Conservation (phyloP, 2,113 vertebrate genomes). For the Gavia stellata region DNA sequence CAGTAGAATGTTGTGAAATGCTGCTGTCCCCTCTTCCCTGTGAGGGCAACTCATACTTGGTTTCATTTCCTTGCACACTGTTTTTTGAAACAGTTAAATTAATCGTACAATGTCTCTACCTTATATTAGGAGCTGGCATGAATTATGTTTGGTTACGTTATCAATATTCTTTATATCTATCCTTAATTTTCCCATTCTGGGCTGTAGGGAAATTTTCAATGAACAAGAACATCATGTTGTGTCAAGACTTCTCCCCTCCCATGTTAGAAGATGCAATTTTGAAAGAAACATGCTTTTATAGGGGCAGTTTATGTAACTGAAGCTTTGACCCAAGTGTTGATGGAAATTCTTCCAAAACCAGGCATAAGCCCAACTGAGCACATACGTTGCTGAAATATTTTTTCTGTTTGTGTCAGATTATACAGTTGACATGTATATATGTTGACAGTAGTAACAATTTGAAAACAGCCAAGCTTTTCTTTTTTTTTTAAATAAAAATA, state of each 20-base stretch:
- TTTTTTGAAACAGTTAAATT: neutral
- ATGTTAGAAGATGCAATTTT: neutral
- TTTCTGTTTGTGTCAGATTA: neutral
- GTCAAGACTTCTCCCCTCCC: neutral
- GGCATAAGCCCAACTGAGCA: neutral
- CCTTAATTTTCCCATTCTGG: neutral
- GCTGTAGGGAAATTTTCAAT: neutral
- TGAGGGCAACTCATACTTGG: neutral
- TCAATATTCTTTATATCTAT: neutral
- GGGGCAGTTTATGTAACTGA: neutral
- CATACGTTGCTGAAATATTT: neutral
- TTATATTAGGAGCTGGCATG: neutral
- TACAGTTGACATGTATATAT: neutral
- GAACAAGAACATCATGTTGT: neutral
- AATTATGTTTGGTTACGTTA: neutral
- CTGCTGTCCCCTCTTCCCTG: neutral
- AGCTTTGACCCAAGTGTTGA: neutral
- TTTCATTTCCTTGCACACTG: neutral
- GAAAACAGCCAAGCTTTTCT: neutral
- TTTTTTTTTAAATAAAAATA: neutral
- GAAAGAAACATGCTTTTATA: neutral
- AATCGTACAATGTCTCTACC: neutral
- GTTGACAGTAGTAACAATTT: neutral
- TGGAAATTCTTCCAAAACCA: neutral
- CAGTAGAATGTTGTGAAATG: rapidly evolving